Evolutionary conservation across 1,140 invertebrate genomes (phyloP).

Genomic region (Ips typographus): DNA sequence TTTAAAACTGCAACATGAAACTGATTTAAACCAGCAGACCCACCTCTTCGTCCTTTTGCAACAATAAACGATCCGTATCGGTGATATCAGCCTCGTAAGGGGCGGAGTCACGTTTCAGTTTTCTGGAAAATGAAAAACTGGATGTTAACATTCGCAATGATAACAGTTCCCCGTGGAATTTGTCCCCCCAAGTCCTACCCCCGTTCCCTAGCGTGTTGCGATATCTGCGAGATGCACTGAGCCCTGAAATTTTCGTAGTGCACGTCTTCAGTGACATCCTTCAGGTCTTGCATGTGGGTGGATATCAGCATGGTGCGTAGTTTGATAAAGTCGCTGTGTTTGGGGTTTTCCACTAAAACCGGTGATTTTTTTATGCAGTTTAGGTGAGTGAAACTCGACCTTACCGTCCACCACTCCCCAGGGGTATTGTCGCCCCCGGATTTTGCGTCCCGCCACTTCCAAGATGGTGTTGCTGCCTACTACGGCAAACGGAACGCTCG

Average conservation of each 20-base stretch:
- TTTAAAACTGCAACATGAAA: not conserved
- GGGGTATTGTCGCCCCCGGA: slow-evolving; percentile 91
- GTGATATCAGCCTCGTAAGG: slow-evolving; percentile 75
- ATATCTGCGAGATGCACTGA: slow-evolving; percentile 87
- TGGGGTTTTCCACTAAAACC: slow-evolving; percentile 86
- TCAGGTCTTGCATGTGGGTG: slow-evolving; percentile 94
- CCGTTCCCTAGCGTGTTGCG: slow-evolving; percentile 79
- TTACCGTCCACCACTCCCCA: slow-evolving; percentile 96
- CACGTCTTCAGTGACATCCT: slow-evolving; percentile 92
- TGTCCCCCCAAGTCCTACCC: slow-evolving; percentile 57
- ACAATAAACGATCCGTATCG: slow-evolving; percentile 80
- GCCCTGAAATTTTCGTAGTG: slow-evolving; percentile 96
- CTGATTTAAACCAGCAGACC: slow-evolving; percentile 19
- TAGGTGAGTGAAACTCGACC: not conserved
- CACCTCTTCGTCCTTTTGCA: slow-evolving; percentile 94
- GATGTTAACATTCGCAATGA: not conserved
- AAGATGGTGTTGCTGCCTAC: slow-evolving; percentile 94
- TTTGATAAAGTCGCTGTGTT: slow-evolving; percentile 97
- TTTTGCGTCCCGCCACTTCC: slow-evolving; percentile 85
- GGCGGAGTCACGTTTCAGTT: slow-evolving; percentile 78
- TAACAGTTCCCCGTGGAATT: not conserved
- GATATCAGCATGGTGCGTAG: slow-evolving; percentile 95
- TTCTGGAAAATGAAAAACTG: slow-evolving; percentile 56
- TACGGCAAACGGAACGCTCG: slow-evolving; percentile 93
- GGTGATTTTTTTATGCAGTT: not conserved